Evolutionary conservation across 2,888 invertebrate genomes (phyloP).

Genomic region (Eupithecia subfuscata): DNA sequence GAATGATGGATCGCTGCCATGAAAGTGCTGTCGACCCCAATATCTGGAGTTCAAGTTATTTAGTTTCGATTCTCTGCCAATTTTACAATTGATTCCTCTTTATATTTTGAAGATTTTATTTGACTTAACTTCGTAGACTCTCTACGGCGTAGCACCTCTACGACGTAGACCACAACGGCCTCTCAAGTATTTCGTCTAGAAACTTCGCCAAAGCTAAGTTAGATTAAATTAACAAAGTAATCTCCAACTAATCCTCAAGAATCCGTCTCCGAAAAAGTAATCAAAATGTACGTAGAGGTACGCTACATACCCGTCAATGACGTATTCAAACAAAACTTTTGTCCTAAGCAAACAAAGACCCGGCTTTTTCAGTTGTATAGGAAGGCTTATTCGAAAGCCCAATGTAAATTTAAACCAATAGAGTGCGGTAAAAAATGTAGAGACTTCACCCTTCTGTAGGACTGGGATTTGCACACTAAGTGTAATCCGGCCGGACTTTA

Average conservation of each 20-base stretch:
- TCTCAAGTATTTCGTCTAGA: not conserved
- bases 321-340: constrained; percentile 48
- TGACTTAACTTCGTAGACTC: not conserved
- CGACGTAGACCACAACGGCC: not conserved
- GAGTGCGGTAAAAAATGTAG: constrained; percentile 30
- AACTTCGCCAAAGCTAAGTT: not conserved
- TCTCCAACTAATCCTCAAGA: constrained; percentile 11
- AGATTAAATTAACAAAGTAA: constrained; percentile 12
- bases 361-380: constrained; percentile 42
- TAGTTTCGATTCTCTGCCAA: constrained; percentile 2
- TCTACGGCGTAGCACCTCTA: not conserved
- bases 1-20: constrained; percentile 50
- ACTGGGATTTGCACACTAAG: not conserved
- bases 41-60: constrained; percentile 2
- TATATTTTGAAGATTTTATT: not conserved
- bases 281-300: constrained; percentile 33
- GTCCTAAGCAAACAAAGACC: constrained; percentile 49
- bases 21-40: constrained; percentile 46
- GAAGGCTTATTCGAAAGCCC: constrained; percentile 38
- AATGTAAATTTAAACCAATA: constrained; percentile 41
- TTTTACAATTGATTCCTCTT: not conserved
- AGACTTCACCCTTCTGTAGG: not conserved
- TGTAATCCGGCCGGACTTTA: not conserved
- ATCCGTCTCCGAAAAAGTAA: constrained; percentile 21
- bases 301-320: constrained; percentile 44